Conservation (phyloP, 2,888 invertebrate genomes). For the Sialis lutaria region DNA sequence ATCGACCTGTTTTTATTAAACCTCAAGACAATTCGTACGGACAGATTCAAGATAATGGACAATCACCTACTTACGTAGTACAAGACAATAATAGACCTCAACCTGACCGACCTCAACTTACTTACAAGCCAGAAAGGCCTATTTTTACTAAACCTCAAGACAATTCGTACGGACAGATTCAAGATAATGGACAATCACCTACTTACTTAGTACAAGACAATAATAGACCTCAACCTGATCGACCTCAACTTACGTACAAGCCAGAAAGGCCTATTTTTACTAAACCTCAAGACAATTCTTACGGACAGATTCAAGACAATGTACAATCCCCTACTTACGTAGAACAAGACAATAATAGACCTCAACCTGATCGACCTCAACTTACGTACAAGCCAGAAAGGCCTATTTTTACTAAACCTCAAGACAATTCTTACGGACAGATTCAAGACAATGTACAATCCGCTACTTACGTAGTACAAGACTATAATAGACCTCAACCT, state of each 20-base stretch:
- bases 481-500: too few relatives aligned
- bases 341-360: too few relatives aligned
- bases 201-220: too few relatives aligned
- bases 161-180: background rate
- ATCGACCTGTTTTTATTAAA: background rate
- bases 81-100: too few relatives aligned
- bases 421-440: background rate
- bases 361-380: too few relatives aligned
- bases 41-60: background rate
- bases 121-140: slow-evolving; percentile 1
- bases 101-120: too few relatives aligned
- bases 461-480: too few relatives aligned
- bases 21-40: background rate
- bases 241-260: background rate
- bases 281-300: background rate
- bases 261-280: background rate
- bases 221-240: too few relatives aligned
- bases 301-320: background rate
- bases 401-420: background rate
- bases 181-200: too few relatives aligned
- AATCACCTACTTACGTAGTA: too few relatives aligned
- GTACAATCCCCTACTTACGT: too few relatives aligned
- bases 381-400: background rate
- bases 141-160: background rate
- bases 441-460: too few relatives aligned